phyloP scores from a whole-genome alignment of 2,797 vertebrate genomes.

The Naso thynnoides region DNA sequence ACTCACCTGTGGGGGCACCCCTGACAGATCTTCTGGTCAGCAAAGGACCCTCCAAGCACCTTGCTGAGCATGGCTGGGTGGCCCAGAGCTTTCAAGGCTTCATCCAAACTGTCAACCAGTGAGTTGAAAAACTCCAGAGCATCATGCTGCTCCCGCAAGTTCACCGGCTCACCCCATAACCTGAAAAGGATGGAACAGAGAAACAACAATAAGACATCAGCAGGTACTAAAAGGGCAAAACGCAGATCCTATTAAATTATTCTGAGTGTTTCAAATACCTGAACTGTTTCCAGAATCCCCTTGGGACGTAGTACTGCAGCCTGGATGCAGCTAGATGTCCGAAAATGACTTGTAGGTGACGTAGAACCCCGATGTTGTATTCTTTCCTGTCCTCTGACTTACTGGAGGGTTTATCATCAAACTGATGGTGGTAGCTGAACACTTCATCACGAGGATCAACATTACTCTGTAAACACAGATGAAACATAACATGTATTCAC shows the following conservation, averaged over 20 bases:
- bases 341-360: conserved; percentile 98
- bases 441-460: conserved; percentile 98
- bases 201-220: background rate
- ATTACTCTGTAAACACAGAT: conserved; percentile 87
- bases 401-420: conserved; percentile 96
- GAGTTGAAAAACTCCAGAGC: conserved; percentile 99
- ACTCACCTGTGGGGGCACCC: conserved; percentile 96
- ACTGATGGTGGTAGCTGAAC: conserved; percentile 98
- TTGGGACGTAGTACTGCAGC: conserved; percentile 97
- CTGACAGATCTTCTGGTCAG: conserved; percentile 99
- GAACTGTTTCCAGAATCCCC: conserved; percentile 99
- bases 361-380: conserved; percentile 98
- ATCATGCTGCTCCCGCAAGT: conserved; percentile 97
- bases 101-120: conserved; percentile 98
- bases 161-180: conserved; percentile 99
- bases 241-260: background rate
- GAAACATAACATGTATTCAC: background rate
- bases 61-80: conserved; percentile 99
- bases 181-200: conserved; percentile 69
- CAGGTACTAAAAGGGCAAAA: background rate
- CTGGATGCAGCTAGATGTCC: conserved; percentile 97
- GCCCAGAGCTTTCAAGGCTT: conserved; percentile 97
- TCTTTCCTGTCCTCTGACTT: conserved; percentile 99
- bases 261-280: conserved; percentile 82
- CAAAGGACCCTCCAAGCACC: conserved; percentile 98